These are phyloP conservation scores for Dryobotodes eremita DNA, from an alignment of 2,888 invertebrate genomes.

Conservation along the genomic window DNA sequence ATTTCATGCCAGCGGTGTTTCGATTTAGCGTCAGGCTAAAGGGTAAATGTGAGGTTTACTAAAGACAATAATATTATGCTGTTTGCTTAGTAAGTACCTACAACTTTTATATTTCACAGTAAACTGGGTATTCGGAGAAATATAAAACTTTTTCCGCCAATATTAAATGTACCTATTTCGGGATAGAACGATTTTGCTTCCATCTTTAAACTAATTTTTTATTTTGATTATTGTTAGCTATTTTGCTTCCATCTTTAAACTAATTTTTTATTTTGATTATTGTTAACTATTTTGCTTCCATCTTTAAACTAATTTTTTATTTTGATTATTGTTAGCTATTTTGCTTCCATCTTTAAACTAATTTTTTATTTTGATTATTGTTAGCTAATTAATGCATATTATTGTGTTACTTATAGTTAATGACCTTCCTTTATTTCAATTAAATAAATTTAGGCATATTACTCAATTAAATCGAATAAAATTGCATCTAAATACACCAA, in stretches of 20 bases:
- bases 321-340: no score
- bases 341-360: background rate
- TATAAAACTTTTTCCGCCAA: background rate
- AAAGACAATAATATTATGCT: constrained; percentile 9
- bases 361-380: background rate
- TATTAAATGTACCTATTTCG: background rate
- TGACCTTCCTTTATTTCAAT: background rate
- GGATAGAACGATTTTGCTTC: background rate
- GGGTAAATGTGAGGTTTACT: background rate
- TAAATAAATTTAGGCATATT: background rate
- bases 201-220: background rate
- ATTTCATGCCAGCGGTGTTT: constrained; percentile 10
- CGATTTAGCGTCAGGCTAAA: background rate
- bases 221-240: background rate
- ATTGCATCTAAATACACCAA: background rate
- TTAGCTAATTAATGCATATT: background rate
- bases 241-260: background rate
- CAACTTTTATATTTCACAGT: background rate
- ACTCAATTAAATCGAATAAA: background rate
- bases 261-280: background rate
- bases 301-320: background rate
- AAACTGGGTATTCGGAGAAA: background rate
- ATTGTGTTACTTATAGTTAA: background rate
- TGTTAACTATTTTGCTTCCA: background rate
- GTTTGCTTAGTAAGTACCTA: background rate